These are phyloP conservation scores for Steatornis caripensis DNA, from an alignment of 2,113 vertebrate species.

Conservation along the genomic window DNA sequence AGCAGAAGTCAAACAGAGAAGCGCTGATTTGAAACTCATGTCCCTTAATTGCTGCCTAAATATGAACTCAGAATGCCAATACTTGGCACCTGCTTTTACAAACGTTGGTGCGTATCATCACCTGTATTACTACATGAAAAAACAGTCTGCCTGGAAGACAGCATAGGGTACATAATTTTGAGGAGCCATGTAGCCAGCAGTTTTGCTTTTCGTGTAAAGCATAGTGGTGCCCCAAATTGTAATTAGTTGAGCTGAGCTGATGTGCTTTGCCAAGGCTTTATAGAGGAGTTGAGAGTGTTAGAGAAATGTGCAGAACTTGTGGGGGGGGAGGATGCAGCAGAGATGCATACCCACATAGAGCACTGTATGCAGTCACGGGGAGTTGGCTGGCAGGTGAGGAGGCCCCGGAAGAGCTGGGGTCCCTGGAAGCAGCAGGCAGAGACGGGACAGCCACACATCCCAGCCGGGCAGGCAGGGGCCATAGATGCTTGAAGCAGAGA, in stretches of 20 bases:
- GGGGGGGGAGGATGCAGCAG: not conserved
- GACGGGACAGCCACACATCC: not conserved
- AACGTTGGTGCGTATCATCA: not conserved
- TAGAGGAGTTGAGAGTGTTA: not conserved
- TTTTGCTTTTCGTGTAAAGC: not conserved
- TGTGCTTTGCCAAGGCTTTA: not conserved
- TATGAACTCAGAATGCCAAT: not conserved
- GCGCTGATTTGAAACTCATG: not conserved
- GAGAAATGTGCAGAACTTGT: not conserved
- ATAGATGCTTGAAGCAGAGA: not conserved
- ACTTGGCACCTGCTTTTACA: not conserved
- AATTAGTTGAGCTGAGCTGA: not conserved
- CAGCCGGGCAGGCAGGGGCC: not conserved
- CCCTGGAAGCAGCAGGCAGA: not conserved
- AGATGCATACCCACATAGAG: not conserved
- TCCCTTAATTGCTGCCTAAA: conserved; percentile 1
- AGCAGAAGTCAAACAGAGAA: conserved; percentile 4
- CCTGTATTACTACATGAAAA: not conserved
- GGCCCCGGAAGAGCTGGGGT: not conserved
- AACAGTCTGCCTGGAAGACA: not conserved
- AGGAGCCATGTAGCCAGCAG: not conserved
- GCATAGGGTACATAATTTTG: not conserved
- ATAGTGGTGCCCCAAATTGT: not conserved
- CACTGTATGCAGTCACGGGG: not conserved
- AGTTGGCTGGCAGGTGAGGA: not conserved